Base-by-base conservation (phyloP, 2,113 vertebrate genomes). In the Amphiprion ocellaris region DNA sequence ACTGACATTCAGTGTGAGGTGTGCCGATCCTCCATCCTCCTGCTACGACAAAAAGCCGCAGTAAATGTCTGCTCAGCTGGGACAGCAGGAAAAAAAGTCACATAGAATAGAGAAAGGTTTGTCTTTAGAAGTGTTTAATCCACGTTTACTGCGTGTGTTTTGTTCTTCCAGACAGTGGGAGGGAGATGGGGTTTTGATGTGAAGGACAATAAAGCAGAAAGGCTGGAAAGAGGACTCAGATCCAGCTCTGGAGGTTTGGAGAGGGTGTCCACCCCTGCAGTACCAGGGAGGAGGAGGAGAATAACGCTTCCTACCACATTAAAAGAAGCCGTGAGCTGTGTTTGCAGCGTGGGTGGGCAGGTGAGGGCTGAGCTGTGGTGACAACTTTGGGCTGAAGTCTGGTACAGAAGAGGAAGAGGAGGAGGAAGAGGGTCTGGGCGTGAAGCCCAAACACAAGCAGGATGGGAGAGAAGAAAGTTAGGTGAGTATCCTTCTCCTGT, bases 401-500 rank as follows among this genome's bases (percentile, higher is more conserved):
- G 64, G 24, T 39, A 30, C 47, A 37, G 49, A 74, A 74, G 28
- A 55, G 50, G 54, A 75, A 69, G 61, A 69, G 37, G 39, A 70
- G 10, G 26, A 69, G 17, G 33, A 67, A 66, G 65, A 77, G 52
- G 86, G 63, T 44, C 69, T 63, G 79, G 74, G 67, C 74, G 58
- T 88, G 64, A 84, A 87, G 87, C 55, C 83, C 87, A 79, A 68
- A 85, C 81, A 52, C 58, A 58, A 70, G 56, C 82, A 92, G 69
- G 78, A 95, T 95, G 94, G 79, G 92, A 1, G 92, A 94, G 55
- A 88, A 92, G 77, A 93, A 92, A 92, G 83, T 94, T 26, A 92
- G 93, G 94, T 94, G 79, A 67, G 68, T 47, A 37, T 30, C 44
- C 44, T 23, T 23, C 12, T 9, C 11, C 24, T 41, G 4, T 60